These are phyloP conservation scores for Stramonita haemastoma DNA, from an alignment of 2,888 invertebrate genomes.

Conservation along the genomic window DNA sequence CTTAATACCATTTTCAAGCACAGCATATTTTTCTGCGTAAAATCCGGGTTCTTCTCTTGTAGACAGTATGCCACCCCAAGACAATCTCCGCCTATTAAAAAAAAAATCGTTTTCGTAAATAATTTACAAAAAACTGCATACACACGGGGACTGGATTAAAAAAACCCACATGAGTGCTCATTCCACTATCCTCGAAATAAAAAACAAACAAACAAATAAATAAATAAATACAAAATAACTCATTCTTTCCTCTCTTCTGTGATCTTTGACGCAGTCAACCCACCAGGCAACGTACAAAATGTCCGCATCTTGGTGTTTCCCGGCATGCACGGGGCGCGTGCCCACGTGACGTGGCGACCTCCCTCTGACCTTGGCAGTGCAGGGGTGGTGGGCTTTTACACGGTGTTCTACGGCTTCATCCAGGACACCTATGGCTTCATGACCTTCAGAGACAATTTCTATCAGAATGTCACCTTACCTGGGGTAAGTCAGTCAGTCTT, in stretches of 20 bases:
- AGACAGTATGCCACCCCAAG: too few relatives aligned
- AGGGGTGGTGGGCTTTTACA: slow-evolving; percentile 57
- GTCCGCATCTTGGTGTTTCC: slow-evolving; percentile 53
- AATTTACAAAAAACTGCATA: too few relatives aligned
- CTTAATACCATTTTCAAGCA: too few relatives aligned
- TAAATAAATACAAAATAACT: too few relatives aligned
- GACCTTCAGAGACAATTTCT: slow-evolving; percentile 5
- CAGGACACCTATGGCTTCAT: slow-evolving; percentile 24
- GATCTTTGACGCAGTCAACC: slow-evolving; percentile 50
- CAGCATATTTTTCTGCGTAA: too few relatives aligned
- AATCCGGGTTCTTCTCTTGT: too few relatives aligned
- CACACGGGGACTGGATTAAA: too few relatives aligned
- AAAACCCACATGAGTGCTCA: too few relatives aligned
- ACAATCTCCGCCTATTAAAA: too few relatives aligned
- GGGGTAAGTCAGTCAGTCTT: slow-evolving; percentile 27
- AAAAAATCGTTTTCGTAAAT: too few relatives aligned
- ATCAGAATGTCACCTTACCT: slow-evolving; percentile 32
- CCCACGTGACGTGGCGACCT: slow-evolving; percentile 57
- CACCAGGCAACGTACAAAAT: slow-evolving; percentile 61
- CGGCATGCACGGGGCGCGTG: slow-evolving; percentile 42
- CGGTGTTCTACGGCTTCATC: slow-evolving; percentile 58
- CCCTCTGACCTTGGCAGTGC: slow-evolving; percentile 61
- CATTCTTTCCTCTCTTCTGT: neutral
- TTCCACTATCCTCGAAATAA: too few relatives aligned
- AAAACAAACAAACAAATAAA: too few relatives aligned